Evolutionary conservation across 2,797 vertebrate species (phyloP).

Genomic region (Poliocrania exsul): DNA sequence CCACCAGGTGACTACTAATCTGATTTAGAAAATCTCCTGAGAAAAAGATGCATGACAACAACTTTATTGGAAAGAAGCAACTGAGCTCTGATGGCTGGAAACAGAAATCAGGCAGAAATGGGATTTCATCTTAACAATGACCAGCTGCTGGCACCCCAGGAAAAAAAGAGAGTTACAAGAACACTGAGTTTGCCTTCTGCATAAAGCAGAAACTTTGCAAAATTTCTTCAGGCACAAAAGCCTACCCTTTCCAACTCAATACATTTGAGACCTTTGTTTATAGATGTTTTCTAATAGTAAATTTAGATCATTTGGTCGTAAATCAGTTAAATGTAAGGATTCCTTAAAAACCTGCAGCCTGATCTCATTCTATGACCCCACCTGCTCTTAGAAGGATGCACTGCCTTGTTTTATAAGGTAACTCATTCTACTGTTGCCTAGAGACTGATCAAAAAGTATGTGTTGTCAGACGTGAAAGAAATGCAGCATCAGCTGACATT

Average conservation of each 20-base stretch:
- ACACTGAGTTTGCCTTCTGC: neutral
- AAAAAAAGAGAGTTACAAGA: neutral
- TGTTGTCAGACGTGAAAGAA: neutral
- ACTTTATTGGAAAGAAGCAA: neutral
- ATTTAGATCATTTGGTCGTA: neutral
- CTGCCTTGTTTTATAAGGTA: neutral
- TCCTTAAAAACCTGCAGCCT: neutral
- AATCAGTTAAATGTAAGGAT: neutral
- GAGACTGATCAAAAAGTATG: neutral
- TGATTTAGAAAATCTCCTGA: neutral
- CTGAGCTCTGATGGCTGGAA: neutral
- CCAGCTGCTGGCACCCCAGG: neutral
- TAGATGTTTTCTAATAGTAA: neutral
- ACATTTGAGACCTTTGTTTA: neutral
- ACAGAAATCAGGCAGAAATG: neutral
- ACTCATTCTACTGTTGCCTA: neutral
- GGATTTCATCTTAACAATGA: neutral
- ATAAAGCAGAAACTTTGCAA: neutral
- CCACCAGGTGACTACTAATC: neutral
- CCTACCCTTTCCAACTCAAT: neutral
- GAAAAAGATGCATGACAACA: neutral
- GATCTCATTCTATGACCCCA: neutral
- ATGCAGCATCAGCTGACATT: neutral
- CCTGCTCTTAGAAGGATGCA: neutral
- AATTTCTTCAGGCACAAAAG: neutral